Percentiles rank a stretch among this genome's conserved stretches.
phyloP scores from a whole-genome alignment of 2,888 invertebrate genomes.

The Lycophotia porphyrea region DNA sequence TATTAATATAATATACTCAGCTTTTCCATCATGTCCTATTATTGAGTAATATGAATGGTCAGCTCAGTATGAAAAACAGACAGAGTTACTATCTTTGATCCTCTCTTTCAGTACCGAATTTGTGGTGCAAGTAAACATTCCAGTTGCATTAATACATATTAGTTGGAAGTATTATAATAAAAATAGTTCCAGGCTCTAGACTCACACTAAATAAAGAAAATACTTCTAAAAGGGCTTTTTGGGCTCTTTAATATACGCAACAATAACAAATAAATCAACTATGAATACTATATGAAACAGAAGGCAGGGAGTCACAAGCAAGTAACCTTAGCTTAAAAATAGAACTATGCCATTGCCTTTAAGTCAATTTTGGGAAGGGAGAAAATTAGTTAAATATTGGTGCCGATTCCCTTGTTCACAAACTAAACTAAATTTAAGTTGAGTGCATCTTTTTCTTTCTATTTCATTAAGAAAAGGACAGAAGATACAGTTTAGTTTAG shows the following conservation, averaged over 20 bases:
- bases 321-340: background rate
- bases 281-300: background rate
- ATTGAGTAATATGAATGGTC: background rate
- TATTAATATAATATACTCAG: background rate
- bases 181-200: background rate
- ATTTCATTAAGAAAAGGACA: no score
- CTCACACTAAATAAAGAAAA: background rate
- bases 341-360: background rate
- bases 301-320: background rate
- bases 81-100: background rate
- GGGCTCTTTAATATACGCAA: background rate
- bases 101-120: background rate
- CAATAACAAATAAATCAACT: background rate
- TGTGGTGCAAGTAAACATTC: background rate
- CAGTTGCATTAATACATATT: background rate
- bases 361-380: background rate
- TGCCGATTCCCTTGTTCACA: no score
- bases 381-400: background rate
- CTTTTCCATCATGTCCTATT: background rate
- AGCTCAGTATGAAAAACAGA: background rate
- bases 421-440: no score
- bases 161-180: background rate
- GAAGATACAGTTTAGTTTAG: no score
- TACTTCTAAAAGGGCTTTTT: slow-evolving; percentile 1
- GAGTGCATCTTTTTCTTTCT: no score